Evolutionary conservation across 2,797 vertebrate species (phyloP).

Genomic region (Neosilurus hyrtlii): DNA sequence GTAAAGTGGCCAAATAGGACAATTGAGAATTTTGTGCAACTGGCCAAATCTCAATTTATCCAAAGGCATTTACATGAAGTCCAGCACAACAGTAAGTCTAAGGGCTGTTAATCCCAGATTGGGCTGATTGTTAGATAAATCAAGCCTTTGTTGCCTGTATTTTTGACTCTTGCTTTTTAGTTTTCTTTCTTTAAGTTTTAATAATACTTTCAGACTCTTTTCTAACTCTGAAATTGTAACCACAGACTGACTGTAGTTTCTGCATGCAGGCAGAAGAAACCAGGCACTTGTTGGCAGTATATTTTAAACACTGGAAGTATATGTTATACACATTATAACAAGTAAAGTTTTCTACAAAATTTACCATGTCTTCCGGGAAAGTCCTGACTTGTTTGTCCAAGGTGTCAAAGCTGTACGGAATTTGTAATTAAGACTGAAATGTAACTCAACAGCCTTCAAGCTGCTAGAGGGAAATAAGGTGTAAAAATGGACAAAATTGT

Average conservation of each 20-base stretch:
- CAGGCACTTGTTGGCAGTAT: background rate
- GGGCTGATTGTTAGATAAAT: background rate
- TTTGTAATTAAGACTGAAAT: background rate
- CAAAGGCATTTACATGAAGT: conserved; percentile 15
- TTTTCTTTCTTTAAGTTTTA: background rate
- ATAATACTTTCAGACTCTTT: background rate
- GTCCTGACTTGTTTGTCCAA: background rate
- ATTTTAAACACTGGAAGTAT: background rate
- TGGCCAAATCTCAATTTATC: conserved; percentile 25
- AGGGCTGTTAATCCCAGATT: background rate
- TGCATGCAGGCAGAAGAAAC: background rate
- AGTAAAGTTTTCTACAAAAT: too few species aligned
- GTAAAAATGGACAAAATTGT: background rate
- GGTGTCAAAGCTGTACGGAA: background rate
- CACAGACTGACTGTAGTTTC: background rate
- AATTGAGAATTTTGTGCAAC: conserved; percentile 11
- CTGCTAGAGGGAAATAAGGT: background rate
- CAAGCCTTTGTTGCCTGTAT: background rate
- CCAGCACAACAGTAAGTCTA: conserved; percentile 13
- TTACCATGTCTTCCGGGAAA: background rate
- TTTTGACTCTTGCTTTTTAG: background rate
- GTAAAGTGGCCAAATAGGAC: conserved; percentile 9
- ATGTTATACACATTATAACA: background rate
- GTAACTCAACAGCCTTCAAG: background rate
- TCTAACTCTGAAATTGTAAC: background rate